Evolutionary conservation across 1,140 invertebrate genomes (phyloP), one percentile per base, ranked within the genome.

Genomic region (Nomia melanderi): DNA sequence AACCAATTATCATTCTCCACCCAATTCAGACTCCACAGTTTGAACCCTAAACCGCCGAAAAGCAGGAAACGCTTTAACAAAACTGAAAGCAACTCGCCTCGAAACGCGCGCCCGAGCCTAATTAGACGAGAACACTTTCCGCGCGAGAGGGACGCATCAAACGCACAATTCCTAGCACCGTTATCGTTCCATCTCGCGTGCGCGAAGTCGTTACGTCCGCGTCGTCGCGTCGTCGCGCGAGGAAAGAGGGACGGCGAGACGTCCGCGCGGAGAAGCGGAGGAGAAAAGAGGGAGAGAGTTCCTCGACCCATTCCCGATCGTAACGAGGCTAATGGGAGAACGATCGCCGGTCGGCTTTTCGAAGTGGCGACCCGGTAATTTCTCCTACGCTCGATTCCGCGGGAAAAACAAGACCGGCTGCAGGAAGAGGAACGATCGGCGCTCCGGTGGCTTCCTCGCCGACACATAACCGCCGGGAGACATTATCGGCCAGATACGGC

Each of bases 251-350:
- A n/a, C 27, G 53, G 29, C 53, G 23, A 56, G 33, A 54, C 20
- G 7, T n/a, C 20, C 41, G 14, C 14, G 0, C 36, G 41, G 14
- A 44, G 41, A 44, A 72, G 14, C 6, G 27, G 11, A 31, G 53
- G 29, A 41, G 57, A 56, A 56, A 20, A 56, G 36, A 65, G 65
- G 53, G 31, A 81, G 66, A 82, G 81, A 83, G 79, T 77, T 81
- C 81, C 57, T 77, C 79, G 67, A 81, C 79, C 74, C 57, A 81
- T 81, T 77, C 74, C 44, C 63, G 69, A 44, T 66, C 33, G 56
- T 77, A 81, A 82, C 79, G 74, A 81, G 79, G 81, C 81, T 82
- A 82, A 81, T 81, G 79, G 79, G 56, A 62, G 74, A 81, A 82
- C 71, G 81, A 82, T 82, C 79, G 73, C 57, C 62, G 78, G 54